Evolutionary conservation across 1,140 invertebrate genomes (phyloP), one percentile per base, ranked within the genome.

Genomic region (Zaprionus inermis): DNA sequence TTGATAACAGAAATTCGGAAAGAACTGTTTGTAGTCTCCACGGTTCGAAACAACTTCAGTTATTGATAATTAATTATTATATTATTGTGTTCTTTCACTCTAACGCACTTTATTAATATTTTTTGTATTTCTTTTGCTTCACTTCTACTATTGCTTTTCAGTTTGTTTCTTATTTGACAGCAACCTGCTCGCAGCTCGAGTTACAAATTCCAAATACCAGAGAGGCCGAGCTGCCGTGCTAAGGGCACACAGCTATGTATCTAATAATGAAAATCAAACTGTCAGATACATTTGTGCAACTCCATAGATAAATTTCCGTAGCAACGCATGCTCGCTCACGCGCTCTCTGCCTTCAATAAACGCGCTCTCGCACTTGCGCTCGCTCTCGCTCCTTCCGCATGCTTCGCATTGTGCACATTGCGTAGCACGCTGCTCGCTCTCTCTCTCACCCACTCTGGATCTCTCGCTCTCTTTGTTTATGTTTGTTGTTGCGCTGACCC

Each of bases 261-360:
- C 79, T 82, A 82, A 83, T 72, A 78, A 88, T 70, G 83, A 88
- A 88, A 86, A 83, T 72, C 65, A 64, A 75, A 71, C 69, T 71
- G 78, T 41, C 60, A 67, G 65, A 76, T 81, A 85, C 70, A 72
- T 81, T 70, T 80, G 58, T 55, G 71, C 54, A 58, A 63, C 65
- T 61, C 44, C 28, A 51, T 58, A 85, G 74, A 84, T 84, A 84
- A 84, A 60, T 75, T 78, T 66, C 55, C 70, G 52, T 78, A 41
- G 55, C 67, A 75, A 86, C 82, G 83, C 83, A 88, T 88, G 83
- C 83, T 70, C 83, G 70, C 67, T 55, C 44, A 32, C 14, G 34
- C 46, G 32, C 57, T 59, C 66, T 61, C 57, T 59, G n/a, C n/a
- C n/a, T n/a, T n/a, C n/a, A n/a, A n/a, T 60, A 44, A 14, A 49